phyloP scores from a whole-genome alignment of 1,140 invertebrate genomes.

The Elysia chlorotica region DNA sequence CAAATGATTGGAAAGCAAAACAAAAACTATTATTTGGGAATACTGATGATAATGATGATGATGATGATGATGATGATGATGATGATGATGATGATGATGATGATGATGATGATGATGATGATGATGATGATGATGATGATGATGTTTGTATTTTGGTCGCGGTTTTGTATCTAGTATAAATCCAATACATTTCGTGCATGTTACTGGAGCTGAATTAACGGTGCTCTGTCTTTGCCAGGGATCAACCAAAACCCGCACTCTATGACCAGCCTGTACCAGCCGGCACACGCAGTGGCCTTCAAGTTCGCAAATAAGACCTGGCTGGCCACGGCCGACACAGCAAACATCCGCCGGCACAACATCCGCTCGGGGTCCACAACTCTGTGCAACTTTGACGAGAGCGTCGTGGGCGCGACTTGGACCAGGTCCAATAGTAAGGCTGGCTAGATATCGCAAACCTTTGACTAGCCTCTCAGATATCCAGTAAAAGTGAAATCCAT shows the following conservation, averaged over 20 bases:
- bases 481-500: no score
- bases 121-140: constrained; percentile 14
- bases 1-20: no score
- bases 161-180: no score
- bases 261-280: constrained; percentile 7
- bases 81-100: constrained; percentile 14
- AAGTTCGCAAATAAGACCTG: neutral
- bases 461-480: no score
- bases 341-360: neutral
- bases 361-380: neutral
- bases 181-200: no score
- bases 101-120: constrained; percentile 11
- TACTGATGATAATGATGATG: constrained; percentile 10
- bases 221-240: neutral
- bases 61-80: constrained; percentile 14
- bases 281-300: neutral
- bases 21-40: no score
- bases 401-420: neutral
- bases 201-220: no score
- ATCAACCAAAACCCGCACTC: neutral
- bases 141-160: no score
- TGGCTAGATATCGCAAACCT: no score
- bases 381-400: constrained; percentile 2
- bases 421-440: no score
- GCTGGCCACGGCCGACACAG: constrained; percentile 2